Evolutionary conservation across 2,113 vertebrate species (phyloP), one percentile per base, ranked within the genome.

Genomic region (Tricholaema leucomelas): DNA sequence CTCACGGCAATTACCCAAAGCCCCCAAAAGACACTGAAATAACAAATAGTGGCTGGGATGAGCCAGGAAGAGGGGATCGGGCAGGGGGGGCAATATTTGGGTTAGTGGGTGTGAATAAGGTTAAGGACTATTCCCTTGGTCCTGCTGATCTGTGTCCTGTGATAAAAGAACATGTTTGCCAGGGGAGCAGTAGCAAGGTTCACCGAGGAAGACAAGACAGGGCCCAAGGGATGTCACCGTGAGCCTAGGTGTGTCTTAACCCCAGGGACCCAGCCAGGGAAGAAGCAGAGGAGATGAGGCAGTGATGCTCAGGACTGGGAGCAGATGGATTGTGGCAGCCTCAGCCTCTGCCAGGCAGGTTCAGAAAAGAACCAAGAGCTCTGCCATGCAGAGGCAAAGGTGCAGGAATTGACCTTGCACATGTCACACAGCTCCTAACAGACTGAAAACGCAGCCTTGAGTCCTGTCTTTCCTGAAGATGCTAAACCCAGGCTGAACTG

Each of bases 1-100:
- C 94, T 94, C 85, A 67, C 11, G 14, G 92, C 87, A 96, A 94
- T 95, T 93, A 94, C 56, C 60, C 60, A 64, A 77, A 91, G 65
- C 76, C 91, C 91, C 88, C 82, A 27, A 84, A 95, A 95, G 90
- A 58, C 65, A 54, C 48, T 84, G 5, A 91, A 89, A 85, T 85
- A 82, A 91, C 76, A 91, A 82, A 73, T 71, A 74, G 78, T 52
- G 86, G 25, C 78, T 91, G 40, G 44, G 81, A 63, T 9, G 60
- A 90, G 52, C 1, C 1, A 28, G 65, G 33, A 40, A 5, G 8
- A 27, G 23, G 38, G 20, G 9, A 8, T 5, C 2, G 3, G 33
- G n/a, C n/a, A n/a, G 24, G 25, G 28, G 28, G 8, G 31, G 36
- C 19, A 25, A 12, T 21, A 35, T 23, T 42, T 18, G 31, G 19